phyloP scores from a whole-genome alignment of 2,797 vertebrate genomes.

The Australoheros facetus region DNA sequence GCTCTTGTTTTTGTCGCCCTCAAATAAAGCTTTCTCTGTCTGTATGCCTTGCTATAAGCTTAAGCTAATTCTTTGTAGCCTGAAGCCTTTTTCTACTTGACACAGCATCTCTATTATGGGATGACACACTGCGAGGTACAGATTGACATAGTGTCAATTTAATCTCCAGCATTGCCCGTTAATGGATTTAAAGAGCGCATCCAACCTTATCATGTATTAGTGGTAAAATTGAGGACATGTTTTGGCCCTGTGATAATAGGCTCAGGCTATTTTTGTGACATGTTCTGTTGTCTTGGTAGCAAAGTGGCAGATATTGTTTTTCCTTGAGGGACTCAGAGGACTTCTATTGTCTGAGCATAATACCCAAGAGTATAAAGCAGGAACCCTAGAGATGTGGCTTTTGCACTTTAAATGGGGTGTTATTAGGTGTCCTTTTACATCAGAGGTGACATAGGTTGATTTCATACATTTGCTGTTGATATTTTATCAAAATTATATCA shows the following conservation, averaged over 20 bases:
- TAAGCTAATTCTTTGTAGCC: constrained; percentile 46
- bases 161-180: constrained; percentile 44
- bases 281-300: constrained; percentile 71
- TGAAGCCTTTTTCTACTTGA: constrained; percentile 44
- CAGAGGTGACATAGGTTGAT: constrained; percentile 4
- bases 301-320: constrained; percentile 66
- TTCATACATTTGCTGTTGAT: constrained; percentile 14
- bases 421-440: constrained; percentile 28
- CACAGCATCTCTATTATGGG: constrained; percentile 51
- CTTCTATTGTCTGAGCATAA: constrained; percentile 56
- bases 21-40: constrained; percentile 20
- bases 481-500: constrained; percentile 10
- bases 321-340: constrained; percentile 43
- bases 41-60: constrained; percentile 29
- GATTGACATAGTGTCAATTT: constrained; percentile 68
- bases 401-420: constrained; percentile 37
- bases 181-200: constrained; percentile 50
- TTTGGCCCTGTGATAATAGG: constrained; percentile 54
- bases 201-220: constrained; percentile 50
- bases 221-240: constrained; percentile 53
- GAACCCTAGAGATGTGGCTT: constrained; percentile 41
- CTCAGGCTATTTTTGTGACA: constrained; percentile 59
- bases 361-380: constrained; percentile 49
- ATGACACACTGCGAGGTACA: constrained; percentile 66
- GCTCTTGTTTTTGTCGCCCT: constrained; percentile 37